Percentiles rank a stretch among this genome's conserved stretches.
Evolutionary conservation across 2,113 vertebrate species (phyloP).

Genomic region (Phasianus colchicus): DNA sequence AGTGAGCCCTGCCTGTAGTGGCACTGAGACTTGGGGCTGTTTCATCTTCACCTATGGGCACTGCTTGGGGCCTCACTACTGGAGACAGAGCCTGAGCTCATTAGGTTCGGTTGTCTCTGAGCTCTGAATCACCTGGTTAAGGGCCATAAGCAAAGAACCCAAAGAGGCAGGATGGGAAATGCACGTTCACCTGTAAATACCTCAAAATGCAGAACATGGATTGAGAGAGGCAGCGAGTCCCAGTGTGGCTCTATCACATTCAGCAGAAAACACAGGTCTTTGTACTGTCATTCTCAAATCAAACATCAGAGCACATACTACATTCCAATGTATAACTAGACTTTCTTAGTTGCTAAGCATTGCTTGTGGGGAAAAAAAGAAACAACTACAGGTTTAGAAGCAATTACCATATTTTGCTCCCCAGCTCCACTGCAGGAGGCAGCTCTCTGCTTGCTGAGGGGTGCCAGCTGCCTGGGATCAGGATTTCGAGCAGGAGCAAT

Average conservation of each 20-base stretch:
- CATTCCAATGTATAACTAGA: not conserved
- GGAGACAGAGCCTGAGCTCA: not conserved
- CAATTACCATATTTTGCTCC: not conserved
- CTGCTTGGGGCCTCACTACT: rapidly evolving
- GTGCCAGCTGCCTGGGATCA: not conserved
- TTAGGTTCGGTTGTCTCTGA: not conserved
- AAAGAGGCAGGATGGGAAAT: not conserved
- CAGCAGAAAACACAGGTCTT: not conserved
- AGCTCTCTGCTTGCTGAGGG: not conserved
- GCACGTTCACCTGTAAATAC: not conserved
- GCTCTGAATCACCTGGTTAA: not conserved
- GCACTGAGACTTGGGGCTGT: not conserved
- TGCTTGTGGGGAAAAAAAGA: not conserved
- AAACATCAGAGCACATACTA: not conserved
- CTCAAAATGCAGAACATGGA: not conserved
- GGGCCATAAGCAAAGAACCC: not conserved
- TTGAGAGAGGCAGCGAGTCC: not conserved
- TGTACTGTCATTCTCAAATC: not conserved
- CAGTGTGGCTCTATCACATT: not conserved
- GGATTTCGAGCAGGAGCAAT: not conserved
- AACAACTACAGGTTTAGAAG: not conserved
- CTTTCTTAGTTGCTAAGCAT: not conserved
- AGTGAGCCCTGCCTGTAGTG: not conserved
- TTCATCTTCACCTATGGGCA: not conserved
- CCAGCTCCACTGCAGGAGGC: not conserved